A percentile compares a stretch with the other conserved stretches of the same genome.
phyloP scores from a whole-genome alignment of 2,113 vertebrate species.

The Sylvietta virens region DNA sequence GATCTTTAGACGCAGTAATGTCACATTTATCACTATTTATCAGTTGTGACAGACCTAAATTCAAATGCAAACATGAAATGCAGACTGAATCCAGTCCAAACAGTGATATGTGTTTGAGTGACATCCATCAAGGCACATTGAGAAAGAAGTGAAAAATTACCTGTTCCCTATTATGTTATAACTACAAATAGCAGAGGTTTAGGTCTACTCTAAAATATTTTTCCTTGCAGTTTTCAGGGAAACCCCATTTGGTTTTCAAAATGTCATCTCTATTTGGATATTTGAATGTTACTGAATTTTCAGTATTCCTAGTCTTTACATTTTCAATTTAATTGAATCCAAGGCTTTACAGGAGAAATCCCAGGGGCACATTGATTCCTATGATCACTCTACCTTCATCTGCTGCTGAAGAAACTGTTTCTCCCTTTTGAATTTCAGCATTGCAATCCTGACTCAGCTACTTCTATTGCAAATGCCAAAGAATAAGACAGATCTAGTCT shows the following conservation, averaged over 20 bases:
- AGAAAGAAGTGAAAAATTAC: constrained; percentile 40
- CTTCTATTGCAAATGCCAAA: not conserved
- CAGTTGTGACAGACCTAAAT: constrained; percentile 76
- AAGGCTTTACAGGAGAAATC: not conserved
- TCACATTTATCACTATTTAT: constrained; percentile 82
- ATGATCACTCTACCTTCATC: not conserved
- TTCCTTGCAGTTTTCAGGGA: not conserved
- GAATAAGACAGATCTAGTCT: not conserved
- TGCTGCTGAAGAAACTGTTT: not conserved
- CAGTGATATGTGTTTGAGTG: constrained; percentile 56
- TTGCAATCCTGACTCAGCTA: not conserved
- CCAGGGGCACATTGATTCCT: not conserved
- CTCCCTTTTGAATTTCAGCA: not conserved
- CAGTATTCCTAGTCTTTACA: not conserved
- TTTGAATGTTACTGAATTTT: not conserved
- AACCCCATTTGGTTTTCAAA: not conserved
- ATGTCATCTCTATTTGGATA: not conserved
- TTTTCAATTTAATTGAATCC: not conserved
- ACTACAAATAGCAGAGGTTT: not conserved
- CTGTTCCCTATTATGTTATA: not conserved
- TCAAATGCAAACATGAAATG: constrained; percentile 70
- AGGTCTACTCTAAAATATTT: not conserved
- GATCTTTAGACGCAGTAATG: constrained; percentile 81
- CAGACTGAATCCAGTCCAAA: constrained; percentile 61
- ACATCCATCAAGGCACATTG: constrained; percentile 2